Conservation (phyloP, 2,113 vertebrate species). For the Scortum barcoo region DNA sequence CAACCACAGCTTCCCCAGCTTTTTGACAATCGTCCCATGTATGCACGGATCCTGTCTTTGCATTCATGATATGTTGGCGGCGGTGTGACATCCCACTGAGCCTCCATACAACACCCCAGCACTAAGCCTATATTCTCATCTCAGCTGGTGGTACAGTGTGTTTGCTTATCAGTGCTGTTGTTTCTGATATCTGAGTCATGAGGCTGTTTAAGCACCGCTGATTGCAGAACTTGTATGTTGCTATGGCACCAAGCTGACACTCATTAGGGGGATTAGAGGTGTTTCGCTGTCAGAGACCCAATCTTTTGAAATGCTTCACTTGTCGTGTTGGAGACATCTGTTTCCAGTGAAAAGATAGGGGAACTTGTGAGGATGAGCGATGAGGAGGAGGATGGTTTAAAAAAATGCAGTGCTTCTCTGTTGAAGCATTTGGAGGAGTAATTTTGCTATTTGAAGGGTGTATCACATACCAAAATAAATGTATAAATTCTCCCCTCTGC, state of each 20-base stretch:
- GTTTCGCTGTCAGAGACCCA: slow-evolving; percentile 50
- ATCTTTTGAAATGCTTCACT: slow-evolving; percentile 49
- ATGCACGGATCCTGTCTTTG: slow-evolving; percentile 25
- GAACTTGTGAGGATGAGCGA: slow-evolving; percentile 1
- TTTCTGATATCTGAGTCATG: slow-evolving; percentile 59
- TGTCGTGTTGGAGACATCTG: slow-evolving; percentile 52
- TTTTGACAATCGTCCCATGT: slow-evolving; percentile 15
- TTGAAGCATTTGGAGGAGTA: slow-evolving; percentile 18
- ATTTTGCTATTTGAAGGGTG: not conserved
- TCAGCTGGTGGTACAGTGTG: slow-evolving; percentile 41
- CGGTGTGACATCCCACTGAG: not conserved
- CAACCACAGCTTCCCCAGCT: slow-evolving; percentile 2
- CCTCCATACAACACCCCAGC: slow-evolving; percentile 20
- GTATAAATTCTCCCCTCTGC: no score
- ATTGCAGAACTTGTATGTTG: slow-evolving; percentile 65
- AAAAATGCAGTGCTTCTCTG: not conserved
- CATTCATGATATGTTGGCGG: slow-evolving; percentile 28
- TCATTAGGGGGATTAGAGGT: slow-evolving; percentile 62
- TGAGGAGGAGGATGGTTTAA: not conserved
- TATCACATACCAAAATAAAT: not conserved
- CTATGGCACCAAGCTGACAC: slow-evolving; percentile 49
- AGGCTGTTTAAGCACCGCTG: slow-evolving; percentile 45
- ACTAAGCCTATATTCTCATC: slow-evolving; percentile 30
- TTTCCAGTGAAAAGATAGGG: slow-evolving; percentile 47
- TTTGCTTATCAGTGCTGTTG: slow-evolving; percentile 68